Base-by-base conservation (phyloP, 1,140 invertebrate species). In the Drosophila repletoides region DNA sequence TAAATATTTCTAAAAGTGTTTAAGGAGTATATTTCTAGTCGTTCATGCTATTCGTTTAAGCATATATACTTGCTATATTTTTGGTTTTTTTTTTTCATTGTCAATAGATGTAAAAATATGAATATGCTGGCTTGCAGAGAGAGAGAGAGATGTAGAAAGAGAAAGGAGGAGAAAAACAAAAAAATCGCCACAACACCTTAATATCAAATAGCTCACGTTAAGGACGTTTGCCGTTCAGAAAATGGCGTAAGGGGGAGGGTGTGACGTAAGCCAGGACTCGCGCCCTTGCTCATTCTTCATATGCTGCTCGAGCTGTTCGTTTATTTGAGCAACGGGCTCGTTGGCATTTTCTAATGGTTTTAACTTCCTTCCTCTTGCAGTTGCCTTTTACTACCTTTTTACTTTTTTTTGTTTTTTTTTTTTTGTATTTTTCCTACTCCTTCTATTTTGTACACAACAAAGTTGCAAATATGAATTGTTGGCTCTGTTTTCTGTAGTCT, bases 301-400 rank as follows among this genome's bases (percentile, higher is more conserved):
- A 28, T 49, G 45, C 9, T 34, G 55, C n/a, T n/a, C n/a, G 36
- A 43, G 36, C n/a, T 36, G 41, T 52, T 19, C 24, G 49, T 55
- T 28, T 58, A 41, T 43, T 26, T 45, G 19, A 3, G 10, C 26
- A 19, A 17, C 49, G 24, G 55, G 22, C 72, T 67, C 48, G 59
- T 80, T 75, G 79, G 55, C 71, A 86, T 76, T 72, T 83, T 84
- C 79, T 84, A 84, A 84, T 84, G 80, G 79, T 66, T 86, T 83
- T 72, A 80, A 86, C 80, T 87, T 86, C 80, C 80, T 86, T 86
- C 80, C 80, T 76, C 52, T 84, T 56, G 61, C 72, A 29, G 76
- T 71, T 80, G 61, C 71, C 53, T 81, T 69, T 41, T 24, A 14
- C 31, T 34, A 22, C 31, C 34, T 55, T 49, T 22, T 24, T 22